A percentile compares a stretch with the other conserved stretches of the same genome.
Conservation (phyloP, 2,113 vertebrate species). For the Oryzias celebensis region DNA sequence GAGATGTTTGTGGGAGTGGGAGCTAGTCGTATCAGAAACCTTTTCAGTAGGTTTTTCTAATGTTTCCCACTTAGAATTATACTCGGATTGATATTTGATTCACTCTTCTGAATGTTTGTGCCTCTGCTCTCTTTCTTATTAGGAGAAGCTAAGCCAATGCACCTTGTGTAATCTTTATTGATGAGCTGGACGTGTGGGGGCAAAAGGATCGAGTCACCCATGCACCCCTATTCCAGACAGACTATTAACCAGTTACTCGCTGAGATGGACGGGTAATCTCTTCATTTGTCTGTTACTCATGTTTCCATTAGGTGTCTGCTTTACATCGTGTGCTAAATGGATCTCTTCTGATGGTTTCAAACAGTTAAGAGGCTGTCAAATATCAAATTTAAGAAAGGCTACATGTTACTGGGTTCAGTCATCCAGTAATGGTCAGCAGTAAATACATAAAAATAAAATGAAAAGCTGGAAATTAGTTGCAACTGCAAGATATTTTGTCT, state of each 20-base stretch:
- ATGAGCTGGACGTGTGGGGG: slow-evolving; percentile 98
- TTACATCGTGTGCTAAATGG: background rate
- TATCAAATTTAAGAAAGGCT: no score
- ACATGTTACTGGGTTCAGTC: no score
- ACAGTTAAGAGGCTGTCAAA: no score
- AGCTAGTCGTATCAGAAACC: slow-evolving; percentile 95
- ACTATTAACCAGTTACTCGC: slow-evolving; percentile 98
- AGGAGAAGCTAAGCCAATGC: slow-evolving; percentile 95
- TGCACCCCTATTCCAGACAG: slow-evolving; percentile 98
- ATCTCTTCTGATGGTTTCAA: no score
- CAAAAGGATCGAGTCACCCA: slow-evolving; percentile 97
- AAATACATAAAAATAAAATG: no score
- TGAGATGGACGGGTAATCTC: slow-evolving; percentile 95
- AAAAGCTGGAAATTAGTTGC: no score
- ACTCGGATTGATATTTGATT: background rate
- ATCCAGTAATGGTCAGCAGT: no score
- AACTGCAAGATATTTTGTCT: no score
- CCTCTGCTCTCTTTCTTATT: background rate
- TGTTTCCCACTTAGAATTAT: background rate
- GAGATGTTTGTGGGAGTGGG: slow-evolving; percentile 99
- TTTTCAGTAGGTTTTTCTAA: slow-evolving; percentile 84
- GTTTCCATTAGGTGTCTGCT: background rate
- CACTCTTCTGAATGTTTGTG: background rate
- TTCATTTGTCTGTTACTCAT: background rate
- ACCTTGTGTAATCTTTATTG: slow-evolving; percentile 98